Conservation (phyloP, 2,888 invertebrate species). For the Acanthosepion pharaonis region DNA sequence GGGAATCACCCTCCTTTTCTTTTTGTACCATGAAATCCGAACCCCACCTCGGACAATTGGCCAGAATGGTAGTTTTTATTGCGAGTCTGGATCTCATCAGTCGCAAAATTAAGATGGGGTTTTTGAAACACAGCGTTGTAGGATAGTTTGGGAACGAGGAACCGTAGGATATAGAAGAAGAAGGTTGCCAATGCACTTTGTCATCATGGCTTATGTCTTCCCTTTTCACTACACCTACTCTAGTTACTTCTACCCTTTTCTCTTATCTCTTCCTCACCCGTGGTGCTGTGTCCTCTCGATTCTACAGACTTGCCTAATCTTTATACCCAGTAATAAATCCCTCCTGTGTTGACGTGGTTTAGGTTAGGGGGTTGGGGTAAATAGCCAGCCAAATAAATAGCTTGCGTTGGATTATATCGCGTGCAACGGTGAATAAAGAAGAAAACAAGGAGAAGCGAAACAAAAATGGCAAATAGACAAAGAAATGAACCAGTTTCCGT, state of each 20-base stretch:
- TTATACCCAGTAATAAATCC: slow-evolving; percentile 25
- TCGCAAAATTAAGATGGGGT: slow-evolving; percentile 4
- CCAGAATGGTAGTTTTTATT: slow-evolving; percentile 33
- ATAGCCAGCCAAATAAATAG: neutral
- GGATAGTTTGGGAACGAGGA: neutral
- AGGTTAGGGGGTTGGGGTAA: neutral
- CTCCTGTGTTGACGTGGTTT: slow-evolving; percentile 5
- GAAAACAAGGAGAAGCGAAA: neutral
- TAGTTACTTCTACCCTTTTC: neutral
- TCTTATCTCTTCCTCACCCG: neutral
- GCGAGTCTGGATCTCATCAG: neutral
- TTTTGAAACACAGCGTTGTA: neutral
- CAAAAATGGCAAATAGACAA: neutral
- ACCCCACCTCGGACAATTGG: neutral
- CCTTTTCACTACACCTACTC: neutral
- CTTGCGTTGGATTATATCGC: neutral
- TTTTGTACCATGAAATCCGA: neutral
- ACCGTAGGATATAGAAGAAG: neutral
- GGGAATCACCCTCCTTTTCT: neutral
- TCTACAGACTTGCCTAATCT: neutral
- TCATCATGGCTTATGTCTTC: neutral
- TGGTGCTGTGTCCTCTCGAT: neutral
- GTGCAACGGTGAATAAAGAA: neutral
- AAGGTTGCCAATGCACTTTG: neutral
- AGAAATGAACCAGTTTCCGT: neutral